Conservation (phyloP, 1,140 invertebrate genomes). For the Acromyrmex charruanus region DNA sequence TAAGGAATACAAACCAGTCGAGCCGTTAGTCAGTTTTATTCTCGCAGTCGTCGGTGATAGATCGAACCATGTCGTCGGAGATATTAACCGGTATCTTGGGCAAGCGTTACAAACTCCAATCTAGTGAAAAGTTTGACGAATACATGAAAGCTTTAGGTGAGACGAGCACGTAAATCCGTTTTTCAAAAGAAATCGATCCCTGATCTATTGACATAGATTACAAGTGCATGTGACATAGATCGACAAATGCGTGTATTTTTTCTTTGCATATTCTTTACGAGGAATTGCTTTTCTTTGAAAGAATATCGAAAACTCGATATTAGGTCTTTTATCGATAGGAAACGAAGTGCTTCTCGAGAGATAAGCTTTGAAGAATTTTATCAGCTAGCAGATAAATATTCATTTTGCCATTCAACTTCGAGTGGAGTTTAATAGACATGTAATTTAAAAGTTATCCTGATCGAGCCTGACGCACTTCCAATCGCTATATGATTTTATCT, state of each 20-base stretch:
- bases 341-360: neutral
- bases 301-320: neutral
- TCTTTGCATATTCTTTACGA: neutral
- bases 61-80: slow-evolving; percentile 23
- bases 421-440: neutral
- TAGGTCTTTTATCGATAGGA: neutral
- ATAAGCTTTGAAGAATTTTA: neutral
- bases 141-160: slow-evolving; percentile 95
- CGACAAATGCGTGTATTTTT: neutral
- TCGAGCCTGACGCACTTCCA: neutral
- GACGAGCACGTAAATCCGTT: slow-evolving; percentile 76
- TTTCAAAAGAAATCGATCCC: neutral
- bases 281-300: neutral
- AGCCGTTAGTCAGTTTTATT: slow-evolving; percentile 61
- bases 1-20: slow-evolving; percentile 44
- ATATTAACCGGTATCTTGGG: slow-evolving; percentile 84
- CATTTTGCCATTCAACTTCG: neutral
- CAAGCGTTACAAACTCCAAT: slow-evolving; percentile 92
- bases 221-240: too few species aligned
- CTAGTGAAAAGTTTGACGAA: slow-evolving; percentile 94
- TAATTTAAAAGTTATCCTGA: neutral
- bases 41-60: slow-evolving; percentile 10
- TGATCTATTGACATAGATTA: neutral
- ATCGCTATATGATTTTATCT: slow-evolving; percentile 1
- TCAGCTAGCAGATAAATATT: slow-evolving; percentile 15